Base-by-base conservation (phyloP, 2,888 invertebrate genomes). In the Synanthedon tipuliformis region DNA sequence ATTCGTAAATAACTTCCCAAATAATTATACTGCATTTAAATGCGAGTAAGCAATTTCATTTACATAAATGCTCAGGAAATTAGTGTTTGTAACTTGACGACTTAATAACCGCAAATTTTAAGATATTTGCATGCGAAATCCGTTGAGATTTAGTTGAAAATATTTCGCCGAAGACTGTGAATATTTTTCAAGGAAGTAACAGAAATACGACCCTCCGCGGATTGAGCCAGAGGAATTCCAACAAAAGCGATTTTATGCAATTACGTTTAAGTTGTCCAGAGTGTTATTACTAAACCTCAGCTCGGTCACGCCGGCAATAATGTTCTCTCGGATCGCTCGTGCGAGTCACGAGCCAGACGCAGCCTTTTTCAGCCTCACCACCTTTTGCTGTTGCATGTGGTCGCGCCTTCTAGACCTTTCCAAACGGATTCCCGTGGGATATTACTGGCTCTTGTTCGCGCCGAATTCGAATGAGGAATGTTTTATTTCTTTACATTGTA, bases 201-300 rank as follows among this genome's bases (percentile, higher is more conserved):
- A 69, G 66, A 69, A 65, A 59, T 58, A 66, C 68, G 75, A 76
- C 76, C 75, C 71, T 75, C 74, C 69, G 62, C 68, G 73, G 69
- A 70, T 82, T 78, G 77, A 73, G 79, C 75, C 78, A 80, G 81
- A 73, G 69, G 67, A 79, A 79, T 81, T 78, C 82, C 78, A 68
- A 78, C 80, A 78, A 82, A 82, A 80, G 78, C 80, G 79, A 78
- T 83, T 81, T 81, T 75, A 79, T 81, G 81, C 82, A 83, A 84
- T 84, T 84, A 82, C 79, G 73, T 68, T 75, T 73, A 78, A 78
- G 73, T 82, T 77, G 76, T 72, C 71, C 70, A 71, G 67, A 70
- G 79, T 77, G 75, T 81, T 81, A 81, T 83, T 83, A 82, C 84
- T 75, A 75, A 75, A 75, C 72, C 67, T 69, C 71, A 71, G 71